A percentile compares a stretch with the other conserved stretches of the same genome.
These are phyloP conservation scores for Nephotettix cincticeps DNA, from an alignment of 1,140 invertebrate genomes.

Conservation along the genomic window DNA sequence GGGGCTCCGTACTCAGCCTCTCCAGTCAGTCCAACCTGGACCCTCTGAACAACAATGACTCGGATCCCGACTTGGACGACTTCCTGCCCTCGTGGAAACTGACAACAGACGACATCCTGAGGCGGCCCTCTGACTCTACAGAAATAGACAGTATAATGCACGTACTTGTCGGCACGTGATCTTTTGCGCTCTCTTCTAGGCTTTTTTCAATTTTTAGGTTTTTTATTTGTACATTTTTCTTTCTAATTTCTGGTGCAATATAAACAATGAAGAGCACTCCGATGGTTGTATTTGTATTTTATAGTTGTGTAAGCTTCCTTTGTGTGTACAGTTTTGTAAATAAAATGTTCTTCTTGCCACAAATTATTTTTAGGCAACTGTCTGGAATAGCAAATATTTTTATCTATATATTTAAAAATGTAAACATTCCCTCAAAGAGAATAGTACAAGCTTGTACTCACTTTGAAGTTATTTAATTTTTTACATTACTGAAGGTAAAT, in stretches of 20 bases:
- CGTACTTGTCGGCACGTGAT: constrained; percentile 32
- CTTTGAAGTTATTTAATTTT: too few relatives aligned
- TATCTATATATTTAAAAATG: too few relatives aligned
- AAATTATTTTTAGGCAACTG: constrained; percentile 8
- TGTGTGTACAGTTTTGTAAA: constrained; percentile 11
- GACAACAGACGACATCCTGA: constrained; percentile 66
- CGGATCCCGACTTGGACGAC: constrained; percentile 46
- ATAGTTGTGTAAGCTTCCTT: constrained; percentile 2
- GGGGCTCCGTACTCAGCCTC: constrained; percentile 85
- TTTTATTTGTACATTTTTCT: constrained; percentile 1
- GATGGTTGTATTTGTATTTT: constrained; percentile 22
- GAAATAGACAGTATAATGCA: constrained; percentile 36
- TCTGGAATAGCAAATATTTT: background rate
- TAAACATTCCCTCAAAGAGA: background rate
- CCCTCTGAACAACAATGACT: constrained; percentile 71
- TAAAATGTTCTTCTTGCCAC: constrained; percentile 5
- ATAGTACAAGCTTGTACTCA: too few relatives aligned
- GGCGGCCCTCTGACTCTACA: constrained; percentile 33
- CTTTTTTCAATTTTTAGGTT: constrained; percentile 10
- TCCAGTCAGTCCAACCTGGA: constrained; percentile 81
- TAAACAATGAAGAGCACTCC: constrained; percentile 7
- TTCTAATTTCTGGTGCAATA: constrained; percentile 13
- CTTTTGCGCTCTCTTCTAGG: background rate
- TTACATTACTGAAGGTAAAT: too few relatives aligned
- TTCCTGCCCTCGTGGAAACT: constrained; percentile 64